These are phyloP conservation scores for Rhodeus uyekii DNA, from an alignment of 2,797 vertebrate genomes.

Conservation along the genomic window DNA sequence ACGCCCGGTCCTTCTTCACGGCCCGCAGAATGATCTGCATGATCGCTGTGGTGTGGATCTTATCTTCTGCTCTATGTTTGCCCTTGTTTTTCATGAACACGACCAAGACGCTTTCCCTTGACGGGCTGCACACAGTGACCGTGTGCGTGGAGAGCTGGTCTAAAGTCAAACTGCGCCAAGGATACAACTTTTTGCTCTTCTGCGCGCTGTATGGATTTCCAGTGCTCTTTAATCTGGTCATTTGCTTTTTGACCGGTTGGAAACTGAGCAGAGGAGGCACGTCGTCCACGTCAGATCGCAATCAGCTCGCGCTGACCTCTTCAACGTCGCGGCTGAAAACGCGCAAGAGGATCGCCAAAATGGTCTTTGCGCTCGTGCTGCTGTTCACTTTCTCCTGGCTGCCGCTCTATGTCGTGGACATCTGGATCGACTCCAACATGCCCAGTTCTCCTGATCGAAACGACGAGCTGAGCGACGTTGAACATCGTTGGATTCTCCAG, in stretches of 20 bases:
- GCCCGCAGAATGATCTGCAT: slow-evolving; percentile 61
- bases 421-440: slow-evolving; percentile 73
- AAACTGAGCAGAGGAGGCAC: slow-evolving; percentile 60
- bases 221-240: slow-evolving; percentile 69
- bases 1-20: slow-evolving; percentile 68
- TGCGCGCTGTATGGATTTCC: slow-evolving; percentile 70
- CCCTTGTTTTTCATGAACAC: slow-evolving; percentile 70
- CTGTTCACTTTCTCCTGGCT: slow-evolving; percentile 74
- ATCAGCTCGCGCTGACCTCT: slow-evolving; percentile 49
- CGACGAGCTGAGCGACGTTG: slow-evolving; percentile 44
- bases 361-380: slow-evolving; percentile 72
- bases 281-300: slow-evolving; percentile 42
- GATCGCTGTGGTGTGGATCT: slow-evolving; percentile 67
- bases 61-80: slow-evolving; percentile 66
- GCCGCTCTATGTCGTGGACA: slow-evolving; percentile 70
- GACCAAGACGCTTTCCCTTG: slow-evolving; percentile 64
- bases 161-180: slow-evolving; percentile 62
- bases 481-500: slow-evolving; percentile 70
- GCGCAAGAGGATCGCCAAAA: slow-evolving; percentile 71
- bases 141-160: slow-evolving; percentile 73
- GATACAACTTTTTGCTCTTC: slow-evolving; percentile 72
- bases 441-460: slow-evolving; percentile 52
- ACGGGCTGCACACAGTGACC: slow-evolving; percentile 58
- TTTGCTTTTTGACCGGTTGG: slow-evolving; percentile 66
- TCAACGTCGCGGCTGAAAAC: slow-evolving; percentile 60